Evolutionary conservation across 1,140 invertebrate species (phyloP), one percentile per base, ranked within the genome.

Genomic region (Ptiloglossa arizonensis): DNA sequence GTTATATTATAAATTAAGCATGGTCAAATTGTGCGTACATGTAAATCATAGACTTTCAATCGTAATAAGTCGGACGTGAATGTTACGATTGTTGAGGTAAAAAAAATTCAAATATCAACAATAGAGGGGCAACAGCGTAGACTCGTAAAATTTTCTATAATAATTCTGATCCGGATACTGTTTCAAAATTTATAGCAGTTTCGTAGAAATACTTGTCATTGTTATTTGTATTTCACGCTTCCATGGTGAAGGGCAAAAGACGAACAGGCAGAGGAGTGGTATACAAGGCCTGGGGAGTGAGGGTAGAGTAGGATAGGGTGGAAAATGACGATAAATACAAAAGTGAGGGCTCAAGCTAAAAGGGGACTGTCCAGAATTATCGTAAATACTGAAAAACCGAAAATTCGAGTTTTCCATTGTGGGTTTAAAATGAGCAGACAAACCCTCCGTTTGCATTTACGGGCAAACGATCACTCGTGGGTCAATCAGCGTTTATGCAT

Each of bases 401-500:
- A 84, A 85, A 85, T 81, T 75, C 48, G 70, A 46, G 60, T 86
- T 85, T 85, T 79, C 71, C 67, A 81, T 72, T 73, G 70, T 74
- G 59, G 67, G 50, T 54, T 69, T 70, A 75, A 86, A 86, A 85
- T 82, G 84, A 86, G 80, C 80, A 59, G 70, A 22, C 38, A 52
- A 74, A 63, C 52, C 72, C 63, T 74, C 71, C 52, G 83, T 81
- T 81, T 57, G 64, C 83, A 80, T 82, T 82, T 57, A 77, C 70
- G 70, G 74, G 29, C 59, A 80, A 81, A 63, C 73, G 70, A 85
- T 84, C 79, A 38, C 83, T 81, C 82, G 82, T 84, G 78, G 85
- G 86, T 87, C 86, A 86, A 88, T 88, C 87, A 87, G 79, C 77
- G 80, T 79, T 78, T 69, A 75, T 77, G 57, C 54, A 62, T 44